Percentiles rank a stretch among this genome's conserved stretches.
Conservation (phyloP, 1,140 invertebrate genomes). For the Habropoda laboriosa region DNA sequence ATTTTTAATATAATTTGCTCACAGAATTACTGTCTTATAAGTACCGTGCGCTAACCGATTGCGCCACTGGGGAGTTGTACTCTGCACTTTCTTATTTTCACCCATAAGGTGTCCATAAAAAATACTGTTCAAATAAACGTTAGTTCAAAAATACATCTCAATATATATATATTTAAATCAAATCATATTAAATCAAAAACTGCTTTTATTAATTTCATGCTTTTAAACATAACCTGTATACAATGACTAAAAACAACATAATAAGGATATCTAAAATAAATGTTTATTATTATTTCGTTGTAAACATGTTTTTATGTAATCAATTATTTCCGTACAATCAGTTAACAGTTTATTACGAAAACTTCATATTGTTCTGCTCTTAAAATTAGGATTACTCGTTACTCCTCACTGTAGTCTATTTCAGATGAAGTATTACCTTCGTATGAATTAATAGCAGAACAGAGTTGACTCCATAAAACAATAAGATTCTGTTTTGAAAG, state of each 20-base stretch:
- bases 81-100: constrained; percentile 57
- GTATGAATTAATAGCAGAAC: constrained; percentile 28
- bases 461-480: constrained; percentile 41
- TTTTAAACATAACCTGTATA: neutral
- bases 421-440: neutral
- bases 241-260: too few species aligned
- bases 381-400: neutral
- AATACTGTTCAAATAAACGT: neutral
- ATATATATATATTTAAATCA: neutral
- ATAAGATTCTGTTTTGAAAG: constrained; percentile 6
- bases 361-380: neutral
- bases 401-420: neutral
- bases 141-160: neutral
- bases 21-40: constrained; percentile 94
- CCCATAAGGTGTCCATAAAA: neutral
- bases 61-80: constrained; percentile 91
- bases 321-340: neutral
- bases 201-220: neutral
- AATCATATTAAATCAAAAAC: neutral
- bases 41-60: constrained; percentile 99
- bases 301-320: neutral
- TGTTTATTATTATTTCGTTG: constrained; percentile 2
- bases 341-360: neutral
- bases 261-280: neutral
- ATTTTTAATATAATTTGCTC: constrained; percentile 83